Percentiles rank a stretch among this genome's conserved stretches.
Conservation (phyloP, 2,797 vertebrate species). For the Gadopsis bispinosus region DNA sequence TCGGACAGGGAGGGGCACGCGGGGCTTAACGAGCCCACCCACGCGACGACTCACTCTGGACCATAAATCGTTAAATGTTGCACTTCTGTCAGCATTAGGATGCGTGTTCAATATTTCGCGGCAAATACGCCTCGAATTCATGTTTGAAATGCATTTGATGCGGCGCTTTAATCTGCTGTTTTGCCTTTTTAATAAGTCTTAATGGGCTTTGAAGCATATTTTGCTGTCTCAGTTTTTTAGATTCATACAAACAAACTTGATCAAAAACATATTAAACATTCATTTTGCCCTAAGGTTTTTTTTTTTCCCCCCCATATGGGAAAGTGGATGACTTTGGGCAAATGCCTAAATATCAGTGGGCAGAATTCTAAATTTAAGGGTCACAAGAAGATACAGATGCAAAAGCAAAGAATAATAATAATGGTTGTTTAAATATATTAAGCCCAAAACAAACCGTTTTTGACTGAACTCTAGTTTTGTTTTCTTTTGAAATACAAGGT, state of each 20-base stretch:
- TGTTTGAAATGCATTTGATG: not conserved
- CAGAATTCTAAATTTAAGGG: not conserved
- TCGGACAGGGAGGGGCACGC: conserved; percentile 68
- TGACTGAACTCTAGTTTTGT: too few species aligned
- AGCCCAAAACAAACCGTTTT: not conserved
- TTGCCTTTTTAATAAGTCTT: not conserved
- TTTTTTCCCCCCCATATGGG: not conserved
- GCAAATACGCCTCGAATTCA: too few species aligned
- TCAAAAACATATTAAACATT: not conserved
- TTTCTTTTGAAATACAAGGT: too few species aligned
- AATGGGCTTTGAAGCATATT: not conserved
- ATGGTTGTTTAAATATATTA: not conserved
- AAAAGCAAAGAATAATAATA: not conserved
- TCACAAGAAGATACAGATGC: not conserved
- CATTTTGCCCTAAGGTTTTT: not conserved
- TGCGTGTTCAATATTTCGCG: not conserved
- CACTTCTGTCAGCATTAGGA: not conserved
- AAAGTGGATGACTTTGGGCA: not conserved
- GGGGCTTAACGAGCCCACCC: conserved; percentile 53
- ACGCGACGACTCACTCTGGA: not conserved
- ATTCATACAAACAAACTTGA: not conserved
- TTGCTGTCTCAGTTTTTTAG: too few species aligned
- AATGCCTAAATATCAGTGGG: not conserved
- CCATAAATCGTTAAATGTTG: too few species aligned
- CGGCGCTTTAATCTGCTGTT: not conserved